These are phyloP conservation scores for Synanthedon vespiformis DNA, from an alignment of 2,888 invertebrate genomes.

Conservation along the genomic window DNA sequence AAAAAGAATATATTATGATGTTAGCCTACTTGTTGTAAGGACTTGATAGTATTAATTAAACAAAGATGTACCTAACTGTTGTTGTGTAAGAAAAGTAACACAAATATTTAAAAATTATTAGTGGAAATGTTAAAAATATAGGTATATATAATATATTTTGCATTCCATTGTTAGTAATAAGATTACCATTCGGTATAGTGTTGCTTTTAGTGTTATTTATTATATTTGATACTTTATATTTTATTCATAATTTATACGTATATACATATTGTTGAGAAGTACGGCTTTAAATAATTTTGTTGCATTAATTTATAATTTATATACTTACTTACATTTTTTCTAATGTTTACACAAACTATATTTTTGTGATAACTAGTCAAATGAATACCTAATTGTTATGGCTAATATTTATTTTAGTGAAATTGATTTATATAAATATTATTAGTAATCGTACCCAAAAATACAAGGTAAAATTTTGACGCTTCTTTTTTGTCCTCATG, in stretches of 20 bases:
- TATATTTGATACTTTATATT: not conserved
- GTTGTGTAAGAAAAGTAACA: not conserved
- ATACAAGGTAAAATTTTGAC: no score
- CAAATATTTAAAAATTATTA: not conserved
- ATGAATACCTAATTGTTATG: no score
- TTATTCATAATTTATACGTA: not conserved
- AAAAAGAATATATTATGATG: not conserved
- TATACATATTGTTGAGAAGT: no score
- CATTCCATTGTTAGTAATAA: not conserved
- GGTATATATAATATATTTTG: not conserved
- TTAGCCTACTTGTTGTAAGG: not conserved
- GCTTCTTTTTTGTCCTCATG: no score
- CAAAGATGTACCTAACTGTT: not conserved
- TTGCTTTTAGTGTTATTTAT: not conserved
- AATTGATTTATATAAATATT: no score
- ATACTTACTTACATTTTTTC: no score
- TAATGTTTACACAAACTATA: no score
- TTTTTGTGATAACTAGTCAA: no score
- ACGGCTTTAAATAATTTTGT: no score
- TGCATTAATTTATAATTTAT: no score
- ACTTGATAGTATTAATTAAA: not conserved
- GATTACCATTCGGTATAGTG: not conserved
- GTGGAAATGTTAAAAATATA: not conserved
- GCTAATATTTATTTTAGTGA: no score
- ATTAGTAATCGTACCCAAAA: no score